phyloP scores from a whole-genome alignment of 2,797 vertebrate species.

The Ciconia nigra region DNA sequence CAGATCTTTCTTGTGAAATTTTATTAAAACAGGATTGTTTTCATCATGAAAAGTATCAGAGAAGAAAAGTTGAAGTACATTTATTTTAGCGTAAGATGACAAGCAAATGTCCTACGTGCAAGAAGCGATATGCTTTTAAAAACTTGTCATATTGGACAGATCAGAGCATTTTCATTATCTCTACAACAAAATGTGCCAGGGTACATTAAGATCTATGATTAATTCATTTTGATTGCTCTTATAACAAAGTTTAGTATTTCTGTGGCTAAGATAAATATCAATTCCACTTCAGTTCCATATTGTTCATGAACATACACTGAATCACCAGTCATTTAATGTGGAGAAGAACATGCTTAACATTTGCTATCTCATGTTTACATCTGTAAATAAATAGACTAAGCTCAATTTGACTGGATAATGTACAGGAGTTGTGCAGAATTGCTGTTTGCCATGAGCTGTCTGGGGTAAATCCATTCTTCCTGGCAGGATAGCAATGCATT shows the following conservation, averaged over 20 bases:
- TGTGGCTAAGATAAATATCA: not conserved
- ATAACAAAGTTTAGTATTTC: not conserved
- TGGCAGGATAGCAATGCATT: not conserved
- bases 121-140: not conserved
- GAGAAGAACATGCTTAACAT: not conserved
- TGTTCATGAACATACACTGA: not conserved
- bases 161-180: constrained; percentile 14
- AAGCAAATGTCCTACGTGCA: not conserved
- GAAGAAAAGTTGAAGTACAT: not conserved
- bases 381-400: not conserved
- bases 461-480: not conserved
- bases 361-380: not conserved
- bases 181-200: not conserved
- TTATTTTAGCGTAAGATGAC: constrained; percentile 3
- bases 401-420: not conserved
- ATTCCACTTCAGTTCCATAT: not conserved
- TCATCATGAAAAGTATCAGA: not conserved
- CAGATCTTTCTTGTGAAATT: not conserved
- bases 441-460: not conserved
- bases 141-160: not conserved
- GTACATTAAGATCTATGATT: not conserved
- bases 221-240: constrained; percentile 25
- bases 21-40: not conserved
- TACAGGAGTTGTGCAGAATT: not conserved
- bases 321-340: not conserved